These are phyloP conservation scores for Polydesmus complanatus DNA, from an alignment of 2,888 invertebrate genomes.

Conservation along the genomic window DNA sequence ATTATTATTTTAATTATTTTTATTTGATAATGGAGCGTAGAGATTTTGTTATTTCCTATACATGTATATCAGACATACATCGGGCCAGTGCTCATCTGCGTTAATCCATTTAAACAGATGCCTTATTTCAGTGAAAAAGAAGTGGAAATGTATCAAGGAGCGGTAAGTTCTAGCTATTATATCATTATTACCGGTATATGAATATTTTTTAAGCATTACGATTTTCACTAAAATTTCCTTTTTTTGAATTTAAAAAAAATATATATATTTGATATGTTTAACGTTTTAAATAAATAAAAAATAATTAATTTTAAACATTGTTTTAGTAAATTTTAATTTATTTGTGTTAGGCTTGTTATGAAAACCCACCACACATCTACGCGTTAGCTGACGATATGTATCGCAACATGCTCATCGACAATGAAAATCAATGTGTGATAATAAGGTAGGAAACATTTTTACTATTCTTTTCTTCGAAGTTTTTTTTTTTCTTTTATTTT, in stretches of 20 bases:
- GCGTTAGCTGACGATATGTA: conserved; percentile 56
- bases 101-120: conserved; percentile 49
- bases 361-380: conserved; percentile 55
- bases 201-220: no score
- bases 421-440: conserved; percentile 54
- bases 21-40: background rate
- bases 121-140: conserved; percentile 50
- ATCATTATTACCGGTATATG: background rate
- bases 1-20: background rate
- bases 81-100: conserved; percentile 47
- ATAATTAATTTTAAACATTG: no score
- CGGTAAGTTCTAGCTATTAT: no score
- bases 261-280: background rate
- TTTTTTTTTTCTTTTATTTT: background rate
- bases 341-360: conserved; percentile 53
- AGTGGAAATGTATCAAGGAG: conserved; percentile 43
- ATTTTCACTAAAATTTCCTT: no score
- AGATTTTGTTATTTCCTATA: background rate
- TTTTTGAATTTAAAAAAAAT: no score
- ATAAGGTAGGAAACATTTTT: conserved; percentile 40
- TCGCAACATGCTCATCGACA: conserved; percentile 53
- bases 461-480: background rate
- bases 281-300: background rate
- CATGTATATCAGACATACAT: conserved; percentile 42
- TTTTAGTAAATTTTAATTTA: no score